These are phyloP conservation scores for Notoglanidium macrostoma DNA, from an alignment of 2,797 vertebrate species.

Conservation along the genomic window DNA sequence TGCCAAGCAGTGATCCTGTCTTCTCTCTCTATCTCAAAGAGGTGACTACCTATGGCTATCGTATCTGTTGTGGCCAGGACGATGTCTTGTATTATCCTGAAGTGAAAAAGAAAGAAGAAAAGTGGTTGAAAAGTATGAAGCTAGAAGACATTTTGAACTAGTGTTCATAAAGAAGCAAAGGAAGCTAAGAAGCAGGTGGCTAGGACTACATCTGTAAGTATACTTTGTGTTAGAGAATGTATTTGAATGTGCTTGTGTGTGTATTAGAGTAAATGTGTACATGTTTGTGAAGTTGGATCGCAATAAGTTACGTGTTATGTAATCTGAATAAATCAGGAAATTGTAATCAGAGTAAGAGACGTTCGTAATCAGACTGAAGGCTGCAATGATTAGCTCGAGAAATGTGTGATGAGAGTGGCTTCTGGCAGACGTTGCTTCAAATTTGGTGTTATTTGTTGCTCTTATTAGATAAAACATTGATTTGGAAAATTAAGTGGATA, in stretches of 20 bases:
- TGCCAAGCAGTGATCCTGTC: neutral
- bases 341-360: neutral
- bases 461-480: neutral
- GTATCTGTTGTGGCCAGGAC: constrained; percentile 27
- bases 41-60: constrained; percentile 31
- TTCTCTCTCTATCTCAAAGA: constrained; percentile 25
- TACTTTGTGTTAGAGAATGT: neutral
- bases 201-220: constrained; percentile 46
- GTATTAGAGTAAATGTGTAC: neutral
- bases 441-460: neutral
- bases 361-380: neutral
- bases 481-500: neutral
- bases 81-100: constrained; percentile 25
- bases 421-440: neutral
- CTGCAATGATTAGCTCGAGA: neutral
- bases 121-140: constrained; percentile 46
- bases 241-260: neutral
- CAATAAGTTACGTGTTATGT: neutral
- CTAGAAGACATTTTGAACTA: constrained; percentile 27
- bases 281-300: neutral
- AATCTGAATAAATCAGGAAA: neutral
- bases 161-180: constrained; percentile 10
- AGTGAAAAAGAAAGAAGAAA: constrained; percentile 30
- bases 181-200: constrained; percentile 19
- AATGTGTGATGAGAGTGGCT: neutral